Base-by-base conservation (phyloP, 92 coral and sea anemone species). In the Phenganax stokvisi region DNA sequence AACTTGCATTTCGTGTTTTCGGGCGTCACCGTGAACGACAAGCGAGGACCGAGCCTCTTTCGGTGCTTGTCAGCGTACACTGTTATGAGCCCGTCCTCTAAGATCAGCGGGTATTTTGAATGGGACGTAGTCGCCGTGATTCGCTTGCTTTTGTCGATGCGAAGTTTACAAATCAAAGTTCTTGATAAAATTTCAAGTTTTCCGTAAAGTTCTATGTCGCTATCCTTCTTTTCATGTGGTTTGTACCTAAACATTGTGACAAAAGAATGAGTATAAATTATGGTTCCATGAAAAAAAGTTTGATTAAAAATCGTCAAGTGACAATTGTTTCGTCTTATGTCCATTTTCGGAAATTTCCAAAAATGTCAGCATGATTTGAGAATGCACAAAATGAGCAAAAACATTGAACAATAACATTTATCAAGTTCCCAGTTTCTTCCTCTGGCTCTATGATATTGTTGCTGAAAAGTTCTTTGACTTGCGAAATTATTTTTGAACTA, bases 41-140 rank as follows among this genome's bases (percentile, higher is more conserved):
- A 86, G 31, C 58, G 88, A 12, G 99, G 99, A 10, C 99, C 99
- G 63, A 92, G 87, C 64, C 86, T 88, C 61, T 96, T 85, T 57
- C 80, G 81, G 54, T 85, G 84, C 78, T 83, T 70, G 79, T 92
- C 89, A 29, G 91, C 89, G 74, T 96, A 97, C 10, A 96, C 84
- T 9, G 91, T 84, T 7, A 96, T 89, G 11, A 84, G 88, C 12
- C 99, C 99, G 59, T 89, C 87, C 52, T 93, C 90, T 55, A 96
- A 76, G 44, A 96, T 93, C 60, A 92, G 87, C 1, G 99, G 99
- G 28, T 89, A 86, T 76, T 87, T 87, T 12, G 88, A 88, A 84
- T 92, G 71, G 12, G 84, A 77, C 11, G 99, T 87, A 16, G 85
- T 84, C 31, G 93, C 85, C 2, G 84, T 70, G 6, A 96, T 78